Percentiles rank a stretch among this genome's conserved stretches.
Conservation (phyloP, 2,113 vertebrate species). For the Choloepus hoffmanni region DNA sequence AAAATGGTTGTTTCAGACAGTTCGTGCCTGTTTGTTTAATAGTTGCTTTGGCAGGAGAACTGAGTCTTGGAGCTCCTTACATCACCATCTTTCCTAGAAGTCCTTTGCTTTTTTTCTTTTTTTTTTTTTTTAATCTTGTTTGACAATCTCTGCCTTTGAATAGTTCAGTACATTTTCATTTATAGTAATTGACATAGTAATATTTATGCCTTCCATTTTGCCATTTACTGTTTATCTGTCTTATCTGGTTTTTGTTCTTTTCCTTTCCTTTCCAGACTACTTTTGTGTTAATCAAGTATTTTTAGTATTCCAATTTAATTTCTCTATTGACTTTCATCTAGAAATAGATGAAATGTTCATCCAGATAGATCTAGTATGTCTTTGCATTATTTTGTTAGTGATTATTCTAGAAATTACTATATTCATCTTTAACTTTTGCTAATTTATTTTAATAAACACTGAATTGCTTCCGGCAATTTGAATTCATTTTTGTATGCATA, state of each 20-base stretch:
- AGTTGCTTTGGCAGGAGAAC: too few relatives aligned
- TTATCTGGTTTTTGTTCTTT: background rate
- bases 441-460: background rate
- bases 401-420: too few relatives aligned
- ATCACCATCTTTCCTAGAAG: too few relatives aligned
- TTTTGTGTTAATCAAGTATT: background rate
- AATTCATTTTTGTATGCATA: background rate
- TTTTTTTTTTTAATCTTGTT: background rate
- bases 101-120: background rate
- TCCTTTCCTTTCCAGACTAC: background rate
- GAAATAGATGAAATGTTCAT: too few relatives aligned
- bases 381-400: background rate
- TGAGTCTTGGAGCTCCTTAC: too few relatives aligned
- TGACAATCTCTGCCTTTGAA: background rate
- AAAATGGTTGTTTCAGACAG: too few relatives aligned
- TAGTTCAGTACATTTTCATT: background rate
- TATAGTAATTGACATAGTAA: background rate
- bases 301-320: background rate
- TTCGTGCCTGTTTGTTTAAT: too few relatives aligned
- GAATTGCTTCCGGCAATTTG: background rate
- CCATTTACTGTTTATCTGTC: background rate
- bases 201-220: background rate
- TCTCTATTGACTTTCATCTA: background rate
- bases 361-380: too few relatives aligned
- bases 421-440: background rate